These are phyloP conservation scores for Patagioenas fasciata DNA, from an alignment of 2,113 vertebrate species.

Conservation along the genomic window DNA sequence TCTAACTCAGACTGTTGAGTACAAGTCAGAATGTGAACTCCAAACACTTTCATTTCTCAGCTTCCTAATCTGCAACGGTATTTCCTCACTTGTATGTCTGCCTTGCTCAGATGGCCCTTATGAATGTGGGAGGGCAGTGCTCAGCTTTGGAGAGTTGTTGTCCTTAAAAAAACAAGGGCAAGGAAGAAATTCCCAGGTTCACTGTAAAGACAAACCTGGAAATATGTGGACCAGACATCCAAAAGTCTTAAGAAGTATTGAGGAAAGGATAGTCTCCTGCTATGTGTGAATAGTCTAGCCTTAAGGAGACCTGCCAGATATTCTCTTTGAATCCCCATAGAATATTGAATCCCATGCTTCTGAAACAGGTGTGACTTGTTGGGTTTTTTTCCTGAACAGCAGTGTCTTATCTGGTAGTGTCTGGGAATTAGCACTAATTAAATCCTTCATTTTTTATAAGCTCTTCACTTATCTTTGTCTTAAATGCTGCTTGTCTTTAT, in stretches of 20 bases:
- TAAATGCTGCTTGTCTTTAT: background rate
- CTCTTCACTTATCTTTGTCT: background rate
- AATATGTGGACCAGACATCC: background rate
- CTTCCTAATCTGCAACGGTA: background rate
- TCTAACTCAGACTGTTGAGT: background rate
- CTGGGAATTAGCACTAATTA: background rate
- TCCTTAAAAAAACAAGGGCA: background rate
- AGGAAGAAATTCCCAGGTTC: background rate
- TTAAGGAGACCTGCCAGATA: background rate
- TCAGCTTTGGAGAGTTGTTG: background rate
- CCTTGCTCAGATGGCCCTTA: background rate
- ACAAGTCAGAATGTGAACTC: background rate
- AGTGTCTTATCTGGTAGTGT: background rate
- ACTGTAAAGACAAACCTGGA: background rate
- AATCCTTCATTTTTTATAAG: background rate
- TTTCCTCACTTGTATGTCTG: background rate
- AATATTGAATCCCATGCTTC: background rate
- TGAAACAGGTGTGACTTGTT: background rate
- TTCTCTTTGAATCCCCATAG: background rate
- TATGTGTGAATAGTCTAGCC: background rate
- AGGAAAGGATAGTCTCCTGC: background rate
- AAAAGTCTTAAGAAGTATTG: background rate
- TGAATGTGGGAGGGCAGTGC: background rate
- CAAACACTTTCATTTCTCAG: accelerated
- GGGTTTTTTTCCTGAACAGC: background rate